These are phyloP conservation scores for Celastrina argiolus DNA, from an alignment of 2,888 invertebrate species.

Conservation along the genomic window DNA sequence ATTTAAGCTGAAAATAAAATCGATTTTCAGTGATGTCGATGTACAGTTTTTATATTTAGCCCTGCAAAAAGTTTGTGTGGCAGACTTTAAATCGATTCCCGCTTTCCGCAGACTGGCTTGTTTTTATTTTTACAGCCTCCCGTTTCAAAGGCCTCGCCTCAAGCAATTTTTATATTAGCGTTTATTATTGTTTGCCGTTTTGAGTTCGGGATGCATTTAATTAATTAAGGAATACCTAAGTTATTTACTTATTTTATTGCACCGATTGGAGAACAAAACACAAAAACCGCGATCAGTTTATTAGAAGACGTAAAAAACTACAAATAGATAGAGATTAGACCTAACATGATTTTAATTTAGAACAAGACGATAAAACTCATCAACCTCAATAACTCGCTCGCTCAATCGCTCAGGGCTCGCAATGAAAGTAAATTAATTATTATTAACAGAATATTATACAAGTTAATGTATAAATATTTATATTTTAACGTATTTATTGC, in stretches of 20 bases:
- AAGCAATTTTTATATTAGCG: slow-evolving; percentile 27
- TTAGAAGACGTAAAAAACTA: not conserved
- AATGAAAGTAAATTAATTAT: too few species aligned
- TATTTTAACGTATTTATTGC: not conserved
- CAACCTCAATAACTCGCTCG: not conserved
- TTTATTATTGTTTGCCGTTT: slow-evolving; percentile 24
- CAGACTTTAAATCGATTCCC: slow-evolving; percentile 34
- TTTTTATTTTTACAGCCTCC: slow-evolving; percentile 33
- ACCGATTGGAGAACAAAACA: not conserved
- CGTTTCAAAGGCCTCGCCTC: slow-evolving; percentile 29
- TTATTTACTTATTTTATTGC: not conserved
- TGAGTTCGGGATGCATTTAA: slow-evolving; percentile 17
- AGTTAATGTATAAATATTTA: not conserved
- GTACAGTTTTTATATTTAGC: slow-evolving; percentile 28
- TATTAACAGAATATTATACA: not conserved
- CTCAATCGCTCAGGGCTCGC: not conserved
- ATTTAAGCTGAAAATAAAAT: not conserved
- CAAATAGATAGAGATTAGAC: not conserved
- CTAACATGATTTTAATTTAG: not conserved
- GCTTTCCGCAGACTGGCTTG: slow-evolving; percentile 35
- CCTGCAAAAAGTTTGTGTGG: slow-evolving; percentile 27
- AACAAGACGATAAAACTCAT: not conserved
- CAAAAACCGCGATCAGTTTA: not conserved
- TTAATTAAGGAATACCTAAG: not conserved
- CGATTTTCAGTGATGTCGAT: slow-evolving; percentile 16